Conservation (phyloP, 2,888 invertebrate genomes). For the Palloptera scutellata region DNA sequence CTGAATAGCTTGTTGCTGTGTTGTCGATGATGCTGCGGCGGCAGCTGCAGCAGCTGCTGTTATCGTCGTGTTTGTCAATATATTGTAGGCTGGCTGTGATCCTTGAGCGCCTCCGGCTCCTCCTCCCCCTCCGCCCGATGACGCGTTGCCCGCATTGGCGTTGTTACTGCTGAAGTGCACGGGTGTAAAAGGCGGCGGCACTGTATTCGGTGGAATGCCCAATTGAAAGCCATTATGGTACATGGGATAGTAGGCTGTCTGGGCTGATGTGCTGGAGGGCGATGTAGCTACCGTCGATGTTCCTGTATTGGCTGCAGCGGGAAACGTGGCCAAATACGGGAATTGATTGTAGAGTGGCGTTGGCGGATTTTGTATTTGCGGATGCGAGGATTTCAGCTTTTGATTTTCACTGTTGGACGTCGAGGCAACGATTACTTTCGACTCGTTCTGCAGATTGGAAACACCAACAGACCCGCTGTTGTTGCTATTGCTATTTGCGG, state of each 20-base stretch:
- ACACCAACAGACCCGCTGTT: constrained; percentile 57
- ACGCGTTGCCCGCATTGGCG: constrained; percentile 39
- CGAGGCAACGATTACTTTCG: constrained; percentile 53
- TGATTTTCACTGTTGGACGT: constrained; percentile 42
- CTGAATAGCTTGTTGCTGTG: constrained; percentile 53
- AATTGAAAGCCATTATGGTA: constrained; percentile 64
- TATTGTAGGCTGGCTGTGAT: constrained; percentile 41
- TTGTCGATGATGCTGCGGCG: constrained; percentile 41
- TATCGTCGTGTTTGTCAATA: constrained; percentile 41
- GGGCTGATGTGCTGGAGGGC: constrained; percentile 45
- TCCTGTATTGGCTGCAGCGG: constrained; percentile 46
- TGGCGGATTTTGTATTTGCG: constrained; percentile 54
- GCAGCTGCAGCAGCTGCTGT: constrained; percentile 45
- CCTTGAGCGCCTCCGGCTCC: constrained; percentile 9
- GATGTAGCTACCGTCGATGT: constrained; percentile 47
- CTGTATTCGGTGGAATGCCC: constrained; percentile 60
- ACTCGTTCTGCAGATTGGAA: constrained; percentile 49
- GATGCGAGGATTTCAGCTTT: constrained; percentile 52
- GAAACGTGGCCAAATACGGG: constrained; percentile 61
- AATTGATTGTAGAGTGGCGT: constrained; percentile 62
- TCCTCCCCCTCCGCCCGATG: constrained; percentile 32
- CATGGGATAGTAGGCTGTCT: constrained; percentile 62
- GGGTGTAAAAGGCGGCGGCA: constrained; percentile 63
- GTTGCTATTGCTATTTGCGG: constrained; percentile 44
- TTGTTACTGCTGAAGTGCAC: constrained; percentile 55